phyloP scores from a whole-genome alignment of 2,888 invertebrate species.

The Litoditis marina region DNA sequence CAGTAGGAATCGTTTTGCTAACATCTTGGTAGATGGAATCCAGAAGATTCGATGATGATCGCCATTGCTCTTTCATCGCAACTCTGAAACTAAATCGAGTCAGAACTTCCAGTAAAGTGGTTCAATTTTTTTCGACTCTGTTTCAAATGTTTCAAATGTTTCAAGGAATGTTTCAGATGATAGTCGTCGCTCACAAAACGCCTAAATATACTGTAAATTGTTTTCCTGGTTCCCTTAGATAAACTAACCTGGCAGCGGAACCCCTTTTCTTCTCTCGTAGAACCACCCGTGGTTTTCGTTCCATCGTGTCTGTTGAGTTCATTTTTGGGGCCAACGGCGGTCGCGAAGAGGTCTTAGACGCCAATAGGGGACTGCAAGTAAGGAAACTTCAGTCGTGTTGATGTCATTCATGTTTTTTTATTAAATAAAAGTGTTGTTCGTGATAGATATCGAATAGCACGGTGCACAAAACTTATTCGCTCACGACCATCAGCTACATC shows the following conservation, averaged over 20 bases:
- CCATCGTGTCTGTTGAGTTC: slow-evolving; percentile 19
- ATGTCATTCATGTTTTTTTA: not conserved
- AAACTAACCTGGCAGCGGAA: slow-evolving; percentile 29
- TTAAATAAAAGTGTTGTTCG: no score
- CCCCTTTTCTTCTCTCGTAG: slow-evolving; percentile 43
- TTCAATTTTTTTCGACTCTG: no score
- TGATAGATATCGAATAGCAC: no score
- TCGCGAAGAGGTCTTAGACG: slow-evolving; percentile 33
- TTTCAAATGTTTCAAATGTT: no score
- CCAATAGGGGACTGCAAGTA: slow-evolving; percentile 41
- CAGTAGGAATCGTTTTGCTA: slow-evolving; percentile 55
- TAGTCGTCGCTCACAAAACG: no score
- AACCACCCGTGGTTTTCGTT: slow-evolving; percentile 32
- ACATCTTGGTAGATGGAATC: slow-evolving; percentile 57
- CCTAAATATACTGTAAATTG: no score
- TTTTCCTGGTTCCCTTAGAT: no score
- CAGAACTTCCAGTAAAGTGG: no score
- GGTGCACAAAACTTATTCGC: no score
- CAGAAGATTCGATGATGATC: slow-evolving; percentile 56
- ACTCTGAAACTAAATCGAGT: slow-evolving; percentile 16
- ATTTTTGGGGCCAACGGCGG: slow-evolving; percentile 5
- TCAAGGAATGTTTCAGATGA: no score
- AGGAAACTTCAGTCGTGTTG: no score
- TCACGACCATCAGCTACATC: no score
- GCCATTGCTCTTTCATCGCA: slow-evolving; percentile 53